A percentile compares a stretch with the other conserved stretches of the same genome.
Conservation (phyloP, 1,140 invertebrate genomes). For the Drosophila ambigua region DNA sequence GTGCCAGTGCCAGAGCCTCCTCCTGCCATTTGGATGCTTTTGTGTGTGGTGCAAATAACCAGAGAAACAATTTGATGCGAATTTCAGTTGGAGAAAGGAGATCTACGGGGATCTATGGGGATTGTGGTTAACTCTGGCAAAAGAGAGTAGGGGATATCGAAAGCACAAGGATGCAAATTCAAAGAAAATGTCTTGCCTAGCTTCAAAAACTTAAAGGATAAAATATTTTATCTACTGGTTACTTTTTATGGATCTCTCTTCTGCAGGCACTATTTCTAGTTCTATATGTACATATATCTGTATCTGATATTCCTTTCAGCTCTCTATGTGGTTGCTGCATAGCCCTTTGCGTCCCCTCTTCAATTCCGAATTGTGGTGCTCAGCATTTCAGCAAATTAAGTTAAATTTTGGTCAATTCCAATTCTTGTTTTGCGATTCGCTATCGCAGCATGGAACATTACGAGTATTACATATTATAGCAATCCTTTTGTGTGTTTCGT, state of each 20-base stretch:
- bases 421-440: slow-evolving; percentile 10
- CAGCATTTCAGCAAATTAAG: slow-evolving; percentile 26
- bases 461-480: slow-evolving; percentile 37
- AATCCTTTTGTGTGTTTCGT: slow-evolving; percentile 18
- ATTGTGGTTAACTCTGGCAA: slow-evolving; percentile 29
- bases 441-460: background rate
- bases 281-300: no score
- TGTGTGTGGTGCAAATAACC: slow-evolving; percentile 32
- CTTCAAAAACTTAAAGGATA: no score
- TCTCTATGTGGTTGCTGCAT: background rate
- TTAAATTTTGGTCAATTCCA: slow-evolving; percentile 15
- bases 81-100: slow-evolving; percentile 22
- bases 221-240: no score
- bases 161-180: no score
- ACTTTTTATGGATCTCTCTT: no score
- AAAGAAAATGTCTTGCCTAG: no score
- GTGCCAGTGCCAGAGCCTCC: background rate
- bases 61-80: slow-evolving; percentile 37
- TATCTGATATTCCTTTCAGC: no score
- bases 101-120: background rate
- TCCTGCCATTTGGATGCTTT: slow-evolving; percentile 20
- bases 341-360: background rate
- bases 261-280: no score
- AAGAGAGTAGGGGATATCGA: slow-evolving; percentile 31
- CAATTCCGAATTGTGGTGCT: slow-evolving; percentile 7